Evolutionary conservation across 2,113 vertebrate species (phyloP).

Genomic region (Edolisoma coerulescens): DNA sequence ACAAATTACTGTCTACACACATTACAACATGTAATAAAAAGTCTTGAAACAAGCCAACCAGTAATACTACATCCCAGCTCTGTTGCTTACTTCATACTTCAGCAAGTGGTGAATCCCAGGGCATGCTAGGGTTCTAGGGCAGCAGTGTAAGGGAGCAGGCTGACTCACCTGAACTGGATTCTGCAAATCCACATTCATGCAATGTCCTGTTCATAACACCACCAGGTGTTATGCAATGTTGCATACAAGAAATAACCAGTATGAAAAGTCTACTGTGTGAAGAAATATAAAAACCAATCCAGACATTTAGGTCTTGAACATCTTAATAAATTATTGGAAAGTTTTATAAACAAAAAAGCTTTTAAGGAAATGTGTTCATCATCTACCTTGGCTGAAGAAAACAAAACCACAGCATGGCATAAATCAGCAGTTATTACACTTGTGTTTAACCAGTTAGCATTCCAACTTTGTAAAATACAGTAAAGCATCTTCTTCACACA

Average conservation of each 20-base stretch:
- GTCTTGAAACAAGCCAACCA: background rate
- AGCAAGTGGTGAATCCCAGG: background rate
- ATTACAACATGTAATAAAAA: background rate
- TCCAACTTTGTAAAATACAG: background rate
- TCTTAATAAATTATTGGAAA: background rate
- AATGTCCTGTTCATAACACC: background rate
- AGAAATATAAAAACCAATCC: background rate
- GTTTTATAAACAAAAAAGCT: background rate
- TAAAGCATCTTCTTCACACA: background rate
- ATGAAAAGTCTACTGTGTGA: background rate
- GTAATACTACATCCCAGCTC: background rate
- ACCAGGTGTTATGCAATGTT: rapidly evolving
- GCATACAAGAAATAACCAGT: background rate
- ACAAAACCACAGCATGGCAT: background rate
- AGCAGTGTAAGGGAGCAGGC: background rate
- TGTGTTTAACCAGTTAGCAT: background rate
- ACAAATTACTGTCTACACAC: background rate
- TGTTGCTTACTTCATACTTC: background rate
- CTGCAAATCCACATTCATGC: background rate
- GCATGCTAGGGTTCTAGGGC: background rate
- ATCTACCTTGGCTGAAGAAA: background rate
- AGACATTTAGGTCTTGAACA: background rate
- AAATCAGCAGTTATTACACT: background rate
- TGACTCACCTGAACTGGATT: background rate
- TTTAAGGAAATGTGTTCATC: background rate